Base-by-base conservation (phyloP, 2,888 invertebrate genomes). In the Epinotia nisella region DNA sequence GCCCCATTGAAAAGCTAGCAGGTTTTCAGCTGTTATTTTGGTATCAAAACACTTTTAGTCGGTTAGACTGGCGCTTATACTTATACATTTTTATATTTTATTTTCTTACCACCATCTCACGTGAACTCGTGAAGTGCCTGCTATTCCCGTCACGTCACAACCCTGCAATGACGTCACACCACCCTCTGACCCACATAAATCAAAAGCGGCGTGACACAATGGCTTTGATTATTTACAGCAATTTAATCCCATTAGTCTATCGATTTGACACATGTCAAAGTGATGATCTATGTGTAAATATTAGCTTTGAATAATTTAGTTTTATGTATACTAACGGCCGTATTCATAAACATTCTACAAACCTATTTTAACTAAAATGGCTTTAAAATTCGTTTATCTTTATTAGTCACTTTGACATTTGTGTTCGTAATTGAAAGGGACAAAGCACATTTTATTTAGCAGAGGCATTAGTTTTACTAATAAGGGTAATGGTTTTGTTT, bases 151-250 rank as follows among this genome's bases (percentile, higher is more conserved):
- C 61, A 4, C 51, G 41, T 35, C 58, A 62, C 70, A 45, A 49
- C 49, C 62, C 11, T 24, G 53, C 15, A 21, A 24, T 62, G 68
- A 61, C 72, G 72, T 72, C 72, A 62, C 56, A 19, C 29, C 60
- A 19, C 56, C 72, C 29, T 29, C 45, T 66, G 72, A 72, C 72
- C 72, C 72, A 62, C 49, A 72, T 68, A 68, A 72, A 62, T 62
- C 67, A 68, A 68, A 61, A 49, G 24, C 56, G 39, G 21, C 45
- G 60, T 60, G 29, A 67, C 60, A 56, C 71, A 60, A 56, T 56
- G n/a, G 21, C 45, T 58, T 15, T 53, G 39, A 19, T 53, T 55
- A 65, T 35, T 65, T 65, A 53, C 51, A 39, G 9, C 53, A 19
- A 19, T 65, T 53, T 65, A 39, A 65, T 65, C 53, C 58, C 53